A percentile compares a stretch with the other conserved stretches of the same genome.
Evolutionary conservation across 2,113 vertebrate genomes (phyloP).

Genomic region (Puma concolor): DNA sequence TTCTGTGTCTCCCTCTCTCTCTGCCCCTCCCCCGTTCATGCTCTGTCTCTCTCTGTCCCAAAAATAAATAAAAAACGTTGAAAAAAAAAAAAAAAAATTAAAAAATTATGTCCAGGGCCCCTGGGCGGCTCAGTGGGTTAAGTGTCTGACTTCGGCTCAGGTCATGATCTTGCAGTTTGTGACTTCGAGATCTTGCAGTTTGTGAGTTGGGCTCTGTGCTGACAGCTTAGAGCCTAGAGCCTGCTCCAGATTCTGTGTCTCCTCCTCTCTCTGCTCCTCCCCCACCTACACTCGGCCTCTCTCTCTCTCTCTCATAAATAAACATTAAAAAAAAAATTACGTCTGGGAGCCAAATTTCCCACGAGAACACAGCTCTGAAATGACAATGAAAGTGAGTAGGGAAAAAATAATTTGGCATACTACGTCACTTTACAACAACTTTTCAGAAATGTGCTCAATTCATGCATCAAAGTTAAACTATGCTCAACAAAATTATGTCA

Average conservation of each 20-base stretch:
- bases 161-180: not conserved
- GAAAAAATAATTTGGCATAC: not conserved
- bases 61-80: too few species aligned
- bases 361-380: not conserved
- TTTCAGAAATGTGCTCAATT: not conserved
- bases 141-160: not conserved
- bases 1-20: too few species aligned
- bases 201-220: too few species aligned
- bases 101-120: too few species aligned
- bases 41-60: too few species aligned
- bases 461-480: not conserved
- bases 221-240: not conserved
- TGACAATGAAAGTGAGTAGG: not conserved
- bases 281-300: not conserved
- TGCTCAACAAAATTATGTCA: not conserved
- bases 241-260: not conserved
- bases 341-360: not conserved
- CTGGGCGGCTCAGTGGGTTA: not conserved
- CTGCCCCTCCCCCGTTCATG: too few species aligned
- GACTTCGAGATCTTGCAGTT: not conserved
- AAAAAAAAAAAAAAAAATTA: too few species aligned
- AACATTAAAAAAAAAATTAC: not conserved
- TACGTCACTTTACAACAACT: conserved; percentile 6
- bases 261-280: not conserved
- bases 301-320: not conserved